Conservation (phyloP, 2,113 vertebrate species). For the Gambusia affinis region DNA sequence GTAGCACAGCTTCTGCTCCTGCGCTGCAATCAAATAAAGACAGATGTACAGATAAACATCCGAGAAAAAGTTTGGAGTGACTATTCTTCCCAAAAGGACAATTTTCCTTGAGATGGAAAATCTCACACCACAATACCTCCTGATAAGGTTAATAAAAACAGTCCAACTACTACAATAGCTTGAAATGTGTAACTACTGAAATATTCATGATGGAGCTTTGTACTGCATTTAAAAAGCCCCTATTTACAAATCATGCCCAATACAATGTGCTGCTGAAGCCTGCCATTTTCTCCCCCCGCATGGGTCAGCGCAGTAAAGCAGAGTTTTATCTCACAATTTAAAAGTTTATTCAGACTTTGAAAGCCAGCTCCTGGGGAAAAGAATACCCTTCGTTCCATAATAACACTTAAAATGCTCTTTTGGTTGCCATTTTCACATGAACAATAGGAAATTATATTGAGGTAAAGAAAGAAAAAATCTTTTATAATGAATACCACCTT, state of each 20-base stretch:
- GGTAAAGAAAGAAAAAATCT: slow-evolving; percentile 73
- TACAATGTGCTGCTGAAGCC: slow-evolving; percentile 61
- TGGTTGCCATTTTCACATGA: slow-evolving; percentile 76
- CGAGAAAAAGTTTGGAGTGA: slow-evolving; percentile 64
- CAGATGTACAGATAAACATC: slow-evolving; percentile 70
- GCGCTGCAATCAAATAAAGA: slow-evolving; percentile 68
- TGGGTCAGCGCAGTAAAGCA: slow-evolving; percentile 73
- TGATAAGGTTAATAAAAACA: slow-evolving; percentile 72
- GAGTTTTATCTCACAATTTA: slow-evolving; percentile 72
- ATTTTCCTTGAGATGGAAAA: slow-evolving; percentile 19
- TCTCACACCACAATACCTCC: slow-evolving; percentile 54
- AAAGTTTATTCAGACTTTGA: slow-evolving; percentile 82
- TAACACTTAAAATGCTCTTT: slow-evolving; percentile 80
- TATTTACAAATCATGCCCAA: slow-evolving; percentile 80
- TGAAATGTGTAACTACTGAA: slow-evolving; percentile 45
- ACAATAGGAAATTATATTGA: slow-evolving; percentile 84
- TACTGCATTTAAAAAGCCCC: slow-evolving; percentile 68
- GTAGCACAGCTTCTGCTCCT: slow-evolving; percentile 52
- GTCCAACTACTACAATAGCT: slow-evolving; percentile 50
- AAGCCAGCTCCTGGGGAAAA: slow-evolving; percentile 50
- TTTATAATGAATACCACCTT: slow-evolving; percentile 93
- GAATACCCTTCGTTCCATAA: slow-evolving; percentile 67
- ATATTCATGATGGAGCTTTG: slow-evolving; percentile 68
- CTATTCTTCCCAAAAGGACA: slow-evolving; percentile 39
- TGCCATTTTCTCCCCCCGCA: slow-evolving; percentile 70